Evolutionary conservation across 2,888 invertebrate genomes (phyloP).

Genomic region (Cheilosia scutellata): DNA sequence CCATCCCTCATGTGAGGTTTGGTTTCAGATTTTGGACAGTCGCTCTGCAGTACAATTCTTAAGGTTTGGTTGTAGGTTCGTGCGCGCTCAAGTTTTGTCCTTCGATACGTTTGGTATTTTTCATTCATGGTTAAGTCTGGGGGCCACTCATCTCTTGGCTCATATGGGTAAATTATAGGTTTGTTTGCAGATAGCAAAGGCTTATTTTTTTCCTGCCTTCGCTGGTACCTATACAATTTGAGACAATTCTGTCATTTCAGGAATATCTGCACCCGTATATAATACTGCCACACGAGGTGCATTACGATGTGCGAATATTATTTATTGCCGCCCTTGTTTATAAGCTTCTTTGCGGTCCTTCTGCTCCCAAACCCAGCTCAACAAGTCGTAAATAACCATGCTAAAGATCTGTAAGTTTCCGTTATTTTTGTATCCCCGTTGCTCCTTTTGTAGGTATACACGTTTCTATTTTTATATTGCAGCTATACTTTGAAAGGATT

Average conservation of each 20-base stretch:
- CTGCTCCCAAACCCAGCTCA: conserved; percentile 59
- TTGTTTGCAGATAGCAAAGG: conserved; percentile 40
- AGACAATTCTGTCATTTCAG: conserved; percentile 73
- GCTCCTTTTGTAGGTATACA: conserved; percentile 6
- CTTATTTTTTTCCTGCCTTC: not conserved
- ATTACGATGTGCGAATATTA: conserved; percentile 75
- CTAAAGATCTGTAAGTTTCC: conserved; percentile 75
- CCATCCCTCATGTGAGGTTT: conserved; percentile 52
- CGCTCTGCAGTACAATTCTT: conserved; percentile 26
- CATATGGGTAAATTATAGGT: conserved; percentile 66
- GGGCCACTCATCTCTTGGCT: conserved; percentile 21
- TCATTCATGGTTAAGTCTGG: conserved; percentile 58
- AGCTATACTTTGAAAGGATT: conserved; percentile 33
- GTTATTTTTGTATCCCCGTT: conserved; percentile 53
- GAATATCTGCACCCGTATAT: conserved; percentile 20
- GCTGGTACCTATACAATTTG: conserved; percentile 39
- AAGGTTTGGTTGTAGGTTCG: conserved; percentile 52
- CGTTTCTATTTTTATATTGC: conserved; percentile 59
- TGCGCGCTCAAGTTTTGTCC: conserved; percentile 31
- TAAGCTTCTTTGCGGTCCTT: conserved; percentile 47
- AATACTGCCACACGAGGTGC: conserved; percentile 17
- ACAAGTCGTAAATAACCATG: conserved; percentile 72
- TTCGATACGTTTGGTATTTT: conserved; percentile 25
- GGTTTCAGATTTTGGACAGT: conserved; percentile 51
- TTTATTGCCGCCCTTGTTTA: conserved; percentile 63